Percentiles rank a stretch among this genome's conserved stretches.
Evolutionary conservation across 2,888 invertebrate genomes (phyloP).

Genomic region (Platypus cylindrus): DNA sequence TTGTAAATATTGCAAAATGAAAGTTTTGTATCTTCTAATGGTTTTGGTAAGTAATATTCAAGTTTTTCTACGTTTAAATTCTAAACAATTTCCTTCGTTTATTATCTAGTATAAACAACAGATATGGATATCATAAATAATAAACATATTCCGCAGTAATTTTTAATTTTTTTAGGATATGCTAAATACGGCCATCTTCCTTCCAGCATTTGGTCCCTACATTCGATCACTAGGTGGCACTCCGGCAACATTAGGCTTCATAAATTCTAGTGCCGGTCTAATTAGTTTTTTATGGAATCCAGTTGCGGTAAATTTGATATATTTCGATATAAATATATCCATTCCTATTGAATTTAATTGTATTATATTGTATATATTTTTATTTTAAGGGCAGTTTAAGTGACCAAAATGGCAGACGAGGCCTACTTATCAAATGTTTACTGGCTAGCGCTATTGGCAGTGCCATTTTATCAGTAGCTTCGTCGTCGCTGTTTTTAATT

Average conservation of each 20-base stretch:
- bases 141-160: no score
- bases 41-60: no score
- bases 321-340: neutral
- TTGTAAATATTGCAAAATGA: no score
- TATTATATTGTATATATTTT: neutral
- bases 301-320: conserved; percentile 11
- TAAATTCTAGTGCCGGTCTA: conserved; percentile 13
- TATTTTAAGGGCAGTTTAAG: conserved; percentile 14
- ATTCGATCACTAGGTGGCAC: conserved; percentile 12
- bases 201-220: conserved; percentile 11
- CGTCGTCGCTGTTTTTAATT: conserved; percentile 7
- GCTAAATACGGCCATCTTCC: conserved; percentile 9
- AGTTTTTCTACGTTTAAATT: no score
- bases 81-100: no score
- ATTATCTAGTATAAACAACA: no score
- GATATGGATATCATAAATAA: no score
- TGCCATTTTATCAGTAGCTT: conserved; percentile 7
- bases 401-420: conserved; percentile 12
- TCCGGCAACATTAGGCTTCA: conserved; percentile 9
- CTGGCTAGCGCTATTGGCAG: conserved; percentile 10
- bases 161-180: conserved; percentile 14
- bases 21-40: no score
- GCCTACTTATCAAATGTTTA: conserved; percentile 11
- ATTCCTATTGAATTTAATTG: neutral
- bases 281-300: conserved; percentile 14